A percentile compares a stretch with the other conserved stretches of the same genome.
Evolutionary conservation across 2,888 invertebrate species (phyloP).

Genomic region (Ernsta delagoae): DNA sequence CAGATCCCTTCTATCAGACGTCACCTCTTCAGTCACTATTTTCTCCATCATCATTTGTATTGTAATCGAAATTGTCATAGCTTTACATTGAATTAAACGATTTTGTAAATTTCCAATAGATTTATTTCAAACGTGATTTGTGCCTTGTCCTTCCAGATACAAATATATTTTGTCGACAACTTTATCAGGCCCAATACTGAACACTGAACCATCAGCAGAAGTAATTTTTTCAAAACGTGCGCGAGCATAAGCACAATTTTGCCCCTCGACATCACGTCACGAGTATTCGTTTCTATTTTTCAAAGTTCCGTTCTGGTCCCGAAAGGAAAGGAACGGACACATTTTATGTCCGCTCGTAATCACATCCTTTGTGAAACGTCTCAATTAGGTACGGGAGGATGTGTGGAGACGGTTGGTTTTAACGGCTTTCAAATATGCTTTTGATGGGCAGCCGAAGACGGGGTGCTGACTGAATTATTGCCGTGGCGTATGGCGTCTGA

Average conservation of each 20-base stretch:
- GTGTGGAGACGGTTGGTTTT: conserved; percentile 71
- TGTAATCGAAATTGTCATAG: too few species aligned
- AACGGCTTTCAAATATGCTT: conserved; percentile 67
- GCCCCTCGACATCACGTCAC: conserved; percentile 41
- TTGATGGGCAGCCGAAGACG: conserved; percentile 55
- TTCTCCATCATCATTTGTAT: too few species aligned
- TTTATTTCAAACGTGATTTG: neutral
- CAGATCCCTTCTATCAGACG: too few species aligned
- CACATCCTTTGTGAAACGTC: conserved; percentile 82
- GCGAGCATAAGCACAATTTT: conserved; percentile 49
- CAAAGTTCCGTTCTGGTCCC: conserved; percentile 62
- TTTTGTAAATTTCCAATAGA: too few species aligned
- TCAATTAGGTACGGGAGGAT: conserved; percentile 77
- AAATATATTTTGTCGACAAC: too few species aligned
- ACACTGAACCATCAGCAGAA: conserved; percentile 37
- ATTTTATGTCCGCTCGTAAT: conserved; percentile 80
- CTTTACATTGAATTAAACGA: too few species aligned
- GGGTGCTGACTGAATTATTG: conserved; percentile 63
- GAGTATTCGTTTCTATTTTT: conserved; percentile 60
- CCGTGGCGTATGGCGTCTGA: conserved; percentile 14
- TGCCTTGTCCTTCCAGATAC: too few species aligned
- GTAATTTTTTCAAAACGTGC: conserved; percentile 48
- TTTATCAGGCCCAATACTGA: neutral
- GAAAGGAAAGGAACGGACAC: conserved; percentile 59
- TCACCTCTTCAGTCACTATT: too few species aligned